Base-by-base conservation (phyloP, 2,797 vertebrate genomes). In the Gymnoscopelus braueri region DNA sequence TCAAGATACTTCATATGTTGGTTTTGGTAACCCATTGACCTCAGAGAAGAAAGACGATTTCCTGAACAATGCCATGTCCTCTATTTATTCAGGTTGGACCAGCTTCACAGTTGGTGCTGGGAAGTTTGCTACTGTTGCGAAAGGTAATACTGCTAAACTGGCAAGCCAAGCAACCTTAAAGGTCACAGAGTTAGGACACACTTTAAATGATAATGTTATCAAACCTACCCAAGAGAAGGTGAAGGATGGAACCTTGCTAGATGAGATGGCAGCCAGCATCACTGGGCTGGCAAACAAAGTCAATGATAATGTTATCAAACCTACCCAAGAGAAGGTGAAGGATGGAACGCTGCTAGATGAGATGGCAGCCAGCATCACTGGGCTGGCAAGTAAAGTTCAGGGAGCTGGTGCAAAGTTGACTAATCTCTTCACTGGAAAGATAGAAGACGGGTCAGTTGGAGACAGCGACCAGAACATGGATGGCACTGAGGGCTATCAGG, bases 191-290 rank as follows among this genome's bases (percentile, higher is more conserved):
- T 93, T 99, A 95, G 95, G 98, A 92, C 98, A 99, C 89, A 97
- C 95, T 91, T 89, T 99, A 95, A 99, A 96, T 88, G 97, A 99
- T 91, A 97, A 89, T 86, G 95, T 99, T 88, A 96, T 99, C 94
- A 99, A 94, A 95, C 97, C 98, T 74, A 97, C 98, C 14, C 97
- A 98, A 74, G 98, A 99, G 90, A 99, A 98, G 98, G 98, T 99
- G 96, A 95, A 77, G 89, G 39, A 44, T 44, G 39, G 39, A 44
- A 44, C 7, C 1, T 8, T 44, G 39, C 39, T 44, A 10, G 39
- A 44, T 2, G 39, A 44, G 1, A 44, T 44, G 39, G 39, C 39
- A 44, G 39, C 39, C 39, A 7, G 39, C 39, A 44, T 44, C 39
- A 9, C 39, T 44, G 39, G 39, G 39, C 91, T 99, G 74, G 98